Base-by-base conservation (phyloP, 1,140 invertebrate species). In the Mamestra configurata region DNA sequence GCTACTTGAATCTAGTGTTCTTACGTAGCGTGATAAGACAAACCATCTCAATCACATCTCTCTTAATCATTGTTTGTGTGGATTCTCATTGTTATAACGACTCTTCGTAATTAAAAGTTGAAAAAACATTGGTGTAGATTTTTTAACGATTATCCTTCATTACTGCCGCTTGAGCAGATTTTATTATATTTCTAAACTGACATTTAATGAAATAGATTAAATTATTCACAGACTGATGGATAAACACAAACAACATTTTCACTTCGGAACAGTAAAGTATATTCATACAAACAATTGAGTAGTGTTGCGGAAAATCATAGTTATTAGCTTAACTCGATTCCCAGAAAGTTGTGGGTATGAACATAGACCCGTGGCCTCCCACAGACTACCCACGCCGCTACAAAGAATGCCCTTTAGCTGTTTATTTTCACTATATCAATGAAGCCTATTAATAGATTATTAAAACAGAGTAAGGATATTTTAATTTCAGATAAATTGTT, bases 381-480 rank as follows among this genome's bases (percentile, higher is more conserved):
- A 71, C 68, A 35, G 27, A 53, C 8, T 53, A 22, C 15, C 7
- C 68, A 51, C 6, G 22, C 8, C 11, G 20, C 35, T 3, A 2
- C 31, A 37, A n/a, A n/a, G 5, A n/a, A 46, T 37, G 37, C 20
- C 37, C 18, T 46, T 43, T 20, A 20, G 1, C 1, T 40, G 18
- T 68, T 68, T 68, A 46, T 68, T 68, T 68, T 46, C 24, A 68
- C 37, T 68, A 8, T 68, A 15, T 43, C 37, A 68, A 43, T 68
- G 18, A 46, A 68, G 0, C 64, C 64, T 68, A 46, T 40, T 68
- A 46, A 46, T 68, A 46, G 64, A 46, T 10, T 27, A 10, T n/a
- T n/a, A n/a, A n/a, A n/a, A n/a, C n/a, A n/a, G n/a, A n/a, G n/a
- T n/a, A n/a, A n/a, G n/a, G n/a, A n/a, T n/a, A n/a, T n/a, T n/a